Evolutionary conservation across 2,113 vertebrate species (phyloP).

Genomic region (Marcusenius ussheri): DNA sequence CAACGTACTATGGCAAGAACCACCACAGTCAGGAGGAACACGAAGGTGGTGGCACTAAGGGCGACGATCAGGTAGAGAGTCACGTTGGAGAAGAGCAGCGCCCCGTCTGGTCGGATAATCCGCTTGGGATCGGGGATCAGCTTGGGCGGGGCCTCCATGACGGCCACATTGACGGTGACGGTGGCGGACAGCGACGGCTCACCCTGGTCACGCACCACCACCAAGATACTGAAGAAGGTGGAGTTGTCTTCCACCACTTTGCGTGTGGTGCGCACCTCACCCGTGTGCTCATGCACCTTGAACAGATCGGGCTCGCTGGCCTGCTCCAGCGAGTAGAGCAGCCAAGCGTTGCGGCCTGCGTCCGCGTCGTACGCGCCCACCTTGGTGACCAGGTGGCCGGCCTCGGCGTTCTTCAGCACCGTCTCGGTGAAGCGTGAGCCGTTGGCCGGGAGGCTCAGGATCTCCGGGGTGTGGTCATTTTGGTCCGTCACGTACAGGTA

Average conservation of each 20-base stretch:
- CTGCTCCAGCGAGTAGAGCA: slow-evolving; percentile 76
- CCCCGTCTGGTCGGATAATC: slow-evolving; percentile 65
- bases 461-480: slow-evolving; percentile 87
- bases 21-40: slow-evolving; percentile 88
- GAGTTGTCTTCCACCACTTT: slow-evolving; percentile 79
- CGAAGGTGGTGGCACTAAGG: slow-evolving; percentile 83
- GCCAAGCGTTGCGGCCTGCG: slow-evolving; percentile 89
- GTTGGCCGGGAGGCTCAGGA: slow-evolving; percentile 81
- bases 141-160: slow-evolving; percentile 85
- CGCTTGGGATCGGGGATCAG: slow-evolving; percentile 77
- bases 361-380: slow-evolving; percentile 94
- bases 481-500: slow-evolving; percentile 83
- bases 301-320: slow-evolving; percentile 80
- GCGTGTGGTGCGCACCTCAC: slow-evolving; percentile 88
- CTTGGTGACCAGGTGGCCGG: slow-evolving; percentile 88
- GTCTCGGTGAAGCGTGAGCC: slow-evolving; percentile 79
- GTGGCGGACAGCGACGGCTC: slow-evolving; percentile 78
- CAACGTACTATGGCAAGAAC: slow-evolving; percentile 85
- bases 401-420: slow-evolving; percentile 75
- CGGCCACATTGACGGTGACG: slow-evolving; percentile 76
- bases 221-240: slow-evolving; percentile 74
- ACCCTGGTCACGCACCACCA: slow-evolving; percentile 86
- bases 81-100: slow-evolving; percentile 76
- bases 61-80: slow-evolving; percentile 95
- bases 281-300: slow-evolving; percentile 84